These are phyloP conservation scores for Ochropleura leucogaster DNA, from an alignment of 2,888 invertebrate species.

Conservation along the genomic window DNA sequence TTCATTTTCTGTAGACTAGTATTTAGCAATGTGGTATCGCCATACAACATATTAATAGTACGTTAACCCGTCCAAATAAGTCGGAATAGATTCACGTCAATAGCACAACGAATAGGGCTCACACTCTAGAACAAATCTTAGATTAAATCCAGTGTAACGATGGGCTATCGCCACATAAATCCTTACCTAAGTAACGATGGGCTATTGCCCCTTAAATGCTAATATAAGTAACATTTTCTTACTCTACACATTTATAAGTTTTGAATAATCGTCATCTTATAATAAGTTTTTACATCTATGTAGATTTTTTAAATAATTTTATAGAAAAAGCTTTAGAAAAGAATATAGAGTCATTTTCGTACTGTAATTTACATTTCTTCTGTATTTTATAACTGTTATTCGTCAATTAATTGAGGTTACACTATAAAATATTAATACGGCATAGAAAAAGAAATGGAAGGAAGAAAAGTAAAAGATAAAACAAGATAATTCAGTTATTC, in stretches of 20 bases:
- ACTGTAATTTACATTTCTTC: background rate
- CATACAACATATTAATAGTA: background rate
- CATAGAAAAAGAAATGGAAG: background rate
- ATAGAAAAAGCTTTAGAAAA: background rate
- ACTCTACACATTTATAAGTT: background rate
- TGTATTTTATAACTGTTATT: background rate
- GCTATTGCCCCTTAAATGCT: slow-evolving; percentile 5
- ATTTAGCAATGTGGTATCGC: background rate
- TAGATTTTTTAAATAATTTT: background rate
- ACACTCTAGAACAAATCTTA: no score
- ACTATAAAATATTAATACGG: background rate
- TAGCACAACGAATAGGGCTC: background rate
- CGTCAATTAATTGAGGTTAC: background rate
- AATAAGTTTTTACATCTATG: no score
- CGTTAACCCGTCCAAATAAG: background rate
- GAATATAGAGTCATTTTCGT: background rate
- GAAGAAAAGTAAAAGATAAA: background rate
- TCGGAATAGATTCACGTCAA: slow-evolving; percentile 4
- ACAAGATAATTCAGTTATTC: background rate
- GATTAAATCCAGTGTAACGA: no score
- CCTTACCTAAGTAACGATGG: background rate
- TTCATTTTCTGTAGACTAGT: background rate
- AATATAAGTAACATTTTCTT: background rate
- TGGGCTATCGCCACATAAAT: background rate
- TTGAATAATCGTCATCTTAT: no score